Conservation (phyloP, 2,888 invertebrate species). For the Latrodectus elegans region DNA sequence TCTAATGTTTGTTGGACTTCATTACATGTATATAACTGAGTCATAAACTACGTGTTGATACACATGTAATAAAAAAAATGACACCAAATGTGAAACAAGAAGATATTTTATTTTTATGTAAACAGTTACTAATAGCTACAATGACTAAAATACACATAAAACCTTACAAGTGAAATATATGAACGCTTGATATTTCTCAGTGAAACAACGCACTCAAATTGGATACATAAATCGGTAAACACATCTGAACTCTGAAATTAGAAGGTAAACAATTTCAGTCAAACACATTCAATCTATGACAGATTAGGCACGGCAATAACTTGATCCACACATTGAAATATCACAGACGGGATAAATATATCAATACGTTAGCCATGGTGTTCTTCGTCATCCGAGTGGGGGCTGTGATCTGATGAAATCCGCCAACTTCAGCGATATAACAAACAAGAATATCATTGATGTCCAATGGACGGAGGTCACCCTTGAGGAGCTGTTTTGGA, state of each 20-base stretch:
- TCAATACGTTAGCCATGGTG: not conserved
- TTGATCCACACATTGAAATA: conserved; percentile 49
- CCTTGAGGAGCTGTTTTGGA: conserved; percentile 44
- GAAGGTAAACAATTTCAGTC: conserved; percentile 10
- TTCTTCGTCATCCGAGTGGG: conserved; percentile 41
- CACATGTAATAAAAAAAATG: too few relatives aligned
- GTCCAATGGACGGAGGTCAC: conserved; percentile 46
- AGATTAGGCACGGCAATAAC: conserved; percentile 47
- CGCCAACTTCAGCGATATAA: not conserved
- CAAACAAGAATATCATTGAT: conserved; percentile 1
- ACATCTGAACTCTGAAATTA: not conserved
- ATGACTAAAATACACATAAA: not conserved
- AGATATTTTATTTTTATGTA: conserved; percentile 1
- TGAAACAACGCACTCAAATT: not conserved
- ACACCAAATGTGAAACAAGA: not conserved
- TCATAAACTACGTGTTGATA: too few relatives aligned
- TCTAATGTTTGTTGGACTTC: too few relatives aligned
- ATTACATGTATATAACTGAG: too few relatives aligned
- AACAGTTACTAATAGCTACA: not conserved
- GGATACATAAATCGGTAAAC: not conserved
- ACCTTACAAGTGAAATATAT: not conserved
- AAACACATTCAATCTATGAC: conserved; percentile 37
- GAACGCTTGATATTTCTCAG: not conserved
- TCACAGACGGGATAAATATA: conserved; percentile 54
- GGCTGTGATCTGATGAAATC: conserved; percentile 4